phyloP scores from a whole-genome alignment of 2,888 invertebrate species.

The Protodeltote pygarga region DNA sequence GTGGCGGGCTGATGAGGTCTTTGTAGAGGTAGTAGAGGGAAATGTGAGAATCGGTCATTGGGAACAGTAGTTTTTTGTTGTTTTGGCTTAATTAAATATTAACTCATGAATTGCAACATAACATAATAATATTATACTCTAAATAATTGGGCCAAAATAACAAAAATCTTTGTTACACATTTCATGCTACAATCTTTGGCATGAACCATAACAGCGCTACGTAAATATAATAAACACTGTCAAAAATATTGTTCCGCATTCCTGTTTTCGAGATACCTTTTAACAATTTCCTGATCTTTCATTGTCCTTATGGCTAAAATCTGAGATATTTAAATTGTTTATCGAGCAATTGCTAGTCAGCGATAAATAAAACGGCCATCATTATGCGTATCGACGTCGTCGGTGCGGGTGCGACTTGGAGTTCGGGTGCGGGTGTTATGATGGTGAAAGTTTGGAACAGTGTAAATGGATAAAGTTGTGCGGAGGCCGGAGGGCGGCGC shows the following conservation, averaged over 20 bases:
- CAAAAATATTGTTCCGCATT: conserved; percentile 57
- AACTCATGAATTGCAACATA: too few relatives aligned
- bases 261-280: conserved; percentile 61
- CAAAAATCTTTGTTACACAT: too few relatives aligned
- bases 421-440: conserved; percentile 67
- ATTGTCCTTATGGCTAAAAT: too few relatives aligned
- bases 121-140: too few relatives aligned
- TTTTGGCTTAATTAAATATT: too few relatives aligned
- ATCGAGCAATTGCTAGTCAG: not conserved
- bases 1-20: conserved; percentile 53
- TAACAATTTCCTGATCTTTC: conserved; percentile 50
- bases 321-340: not conserved
- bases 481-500: conserved; percentile 79
- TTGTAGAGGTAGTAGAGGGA: too few relatives aligned
- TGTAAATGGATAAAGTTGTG: conserved; percentile 84
- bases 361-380: conserved; percentile 21
- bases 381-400: conserved; percentile 43
- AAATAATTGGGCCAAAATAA: too few relatives aligned
- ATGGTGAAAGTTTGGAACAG: conserved; percentile 80
- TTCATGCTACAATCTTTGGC: too few relatives aligned
- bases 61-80: too few relatives aligned
- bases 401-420: conserved; percentile 40
- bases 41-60: too few relatives aligned
- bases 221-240: conserved; percentile 69
- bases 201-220: conserved; percentile 60